A percentile compares a stretch with the other conserved stretches of the same genome.
Evolutionary conservation across 2,888 invertebrate genomes (phyloP).

Genomic region (Thymelicus acteon): DNA sequence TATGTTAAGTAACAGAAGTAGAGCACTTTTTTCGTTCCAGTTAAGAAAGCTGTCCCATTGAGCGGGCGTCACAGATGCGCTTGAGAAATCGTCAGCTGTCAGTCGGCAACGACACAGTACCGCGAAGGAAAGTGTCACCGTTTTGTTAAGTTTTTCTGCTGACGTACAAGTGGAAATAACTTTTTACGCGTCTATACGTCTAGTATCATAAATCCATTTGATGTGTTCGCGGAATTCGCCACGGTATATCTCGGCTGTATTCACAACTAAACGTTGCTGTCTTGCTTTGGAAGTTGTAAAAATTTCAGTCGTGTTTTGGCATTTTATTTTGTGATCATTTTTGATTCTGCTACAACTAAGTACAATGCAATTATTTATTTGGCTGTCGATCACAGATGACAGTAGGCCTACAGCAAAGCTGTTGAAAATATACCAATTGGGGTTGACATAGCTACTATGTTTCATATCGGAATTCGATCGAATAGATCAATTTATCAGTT

Average conservation of each 20-base stretch:
- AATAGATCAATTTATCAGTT: no score
- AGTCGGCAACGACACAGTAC: conserved; percentile 1
- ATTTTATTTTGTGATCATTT: no score
- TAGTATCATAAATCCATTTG: conserved; percentile 2
- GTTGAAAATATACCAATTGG: no score
- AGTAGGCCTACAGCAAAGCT: no score
- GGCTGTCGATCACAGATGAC: no score
- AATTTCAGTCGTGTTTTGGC: no score
- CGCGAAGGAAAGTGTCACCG: conserved; percentile 13
- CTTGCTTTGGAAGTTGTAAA: no score
- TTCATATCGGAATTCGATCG: no score
- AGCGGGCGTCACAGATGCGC: conserved; percentile 14
- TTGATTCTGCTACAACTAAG: no score
- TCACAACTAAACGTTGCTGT: background rate
- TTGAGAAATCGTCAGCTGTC: conserved; percentile 14
- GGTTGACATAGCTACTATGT: no score
- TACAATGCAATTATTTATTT: no score
- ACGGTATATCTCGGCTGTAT: background rate
- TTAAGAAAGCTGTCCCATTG: conserved; percentile 20
- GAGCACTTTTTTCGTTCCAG: conserved; percentile 2
- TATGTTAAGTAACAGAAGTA: conserved; percentile 1
- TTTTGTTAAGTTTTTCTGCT: conserved; percentile 11
- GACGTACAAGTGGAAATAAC: conserved; percentile 2
- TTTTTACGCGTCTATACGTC: background rate
- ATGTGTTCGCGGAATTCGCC: background rate